Evolutionary conservation across 2,797 vertebrate genomes (phyloP), one percentile per base, ranked within the genome.

Genomic region (Pseudochirops corinnae): DNA sequence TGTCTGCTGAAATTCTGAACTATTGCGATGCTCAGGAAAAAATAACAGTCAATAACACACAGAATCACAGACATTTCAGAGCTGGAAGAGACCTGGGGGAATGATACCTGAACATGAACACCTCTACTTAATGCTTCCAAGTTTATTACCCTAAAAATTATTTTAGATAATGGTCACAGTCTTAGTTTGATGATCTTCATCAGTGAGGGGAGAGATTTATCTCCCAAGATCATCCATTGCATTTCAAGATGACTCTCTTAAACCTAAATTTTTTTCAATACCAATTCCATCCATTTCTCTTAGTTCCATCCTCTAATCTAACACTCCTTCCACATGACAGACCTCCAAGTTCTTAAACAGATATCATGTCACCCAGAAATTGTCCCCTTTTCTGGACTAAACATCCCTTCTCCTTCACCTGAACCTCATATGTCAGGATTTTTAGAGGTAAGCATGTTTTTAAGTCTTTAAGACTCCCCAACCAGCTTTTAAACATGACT

Each of bases 381-480:
- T 7, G 4, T 82, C 18, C 74, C 74, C 21, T 26, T 87, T 87
- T 46, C 39, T 26, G 74, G 10, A 87, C 39, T 87, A 50, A 87
- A 87, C 18, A 28, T 87, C 21, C 24, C 21, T 9, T 50, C 26
- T 50, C n/a, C 39, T 46, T 87, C 39, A 87, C 5, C 39, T 87
- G 74, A 87, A 3, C 7, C 39, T 87, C 7, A 26, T 39, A 74
- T 87, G 39, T 50, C 39, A 87, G 39, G 21, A 67, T 96, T 60
- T 90, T 97, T 94, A 93, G 55, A 97, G 74, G 96, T 46, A 91
- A 93, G 39, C 55, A 96, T 95, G 93, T 95, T 97, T 97, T 96
- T 74, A 95, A 95, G 55, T 87, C 33, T 92, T 74, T 91, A 93
- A 91, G 29, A 18, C 90, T 95, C 87, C 53, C 94, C 62, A 55